Evolutionary conservation across 1,140 invertebrate species (phyloP).

Genomic region (Diuraphis noxia): DNA sequence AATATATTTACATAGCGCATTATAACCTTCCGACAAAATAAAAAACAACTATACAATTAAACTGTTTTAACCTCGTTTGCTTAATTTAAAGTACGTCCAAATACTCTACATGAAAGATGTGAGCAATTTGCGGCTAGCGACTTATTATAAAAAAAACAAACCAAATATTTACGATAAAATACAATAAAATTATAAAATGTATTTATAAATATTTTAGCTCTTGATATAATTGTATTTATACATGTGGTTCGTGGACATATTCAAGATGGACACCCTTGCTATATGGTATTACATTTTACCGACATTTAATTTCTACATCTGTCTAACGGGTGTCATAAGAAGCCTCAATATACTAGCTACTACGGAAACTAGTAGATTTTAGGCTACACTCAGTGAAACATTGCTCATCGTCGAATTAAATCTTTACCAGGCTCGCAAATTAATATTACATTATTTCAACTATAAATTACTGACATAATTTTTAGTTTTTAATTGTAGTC

Average conservation of each 20-base stretch:
- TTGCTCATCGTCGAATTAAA: background rate
- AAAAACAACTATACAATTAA: background rate
- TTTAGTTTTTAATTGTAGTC: background rate
- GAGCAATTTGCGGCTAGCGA: too few relatives aligned
- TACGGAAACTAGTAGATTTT: background rate
- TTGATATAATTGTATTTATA: too few relatives aligned
- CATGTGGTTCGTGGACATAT: too few relatives aligned
- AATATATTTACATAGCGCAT: background rate
- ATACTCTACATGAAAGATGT: too few relatives aligned
- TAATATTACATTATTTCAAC: background rate
- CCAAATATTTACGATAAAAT: too few relatives aligned
- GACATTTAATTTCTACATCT: background rate
- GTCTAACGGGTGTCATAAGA: background rate
- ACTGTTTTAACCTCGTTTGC: background rate
- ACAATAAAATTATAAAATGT: too few relatives aligned
- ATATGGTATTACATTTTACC: too few relatives aligned
- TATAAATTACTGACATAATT: background rate
- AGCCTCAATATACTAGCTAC: background rate
- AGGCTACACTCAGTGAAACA: background rate
- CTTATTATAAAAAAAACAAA: too few relatives aligned
- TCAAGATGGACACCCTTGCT: too few relatives aligned
- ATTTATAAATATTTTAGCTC: too few relatives aligned
- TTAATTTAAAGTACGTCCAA: background rate
- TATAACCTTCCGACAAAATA: background rate
- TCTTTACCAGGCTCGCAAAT: background rate